These are phyloP conservation scores for Bellardia bayeri DNA, from an alignment of 2,888 invertebrate species.

Conservation along the genomic window DNA sequence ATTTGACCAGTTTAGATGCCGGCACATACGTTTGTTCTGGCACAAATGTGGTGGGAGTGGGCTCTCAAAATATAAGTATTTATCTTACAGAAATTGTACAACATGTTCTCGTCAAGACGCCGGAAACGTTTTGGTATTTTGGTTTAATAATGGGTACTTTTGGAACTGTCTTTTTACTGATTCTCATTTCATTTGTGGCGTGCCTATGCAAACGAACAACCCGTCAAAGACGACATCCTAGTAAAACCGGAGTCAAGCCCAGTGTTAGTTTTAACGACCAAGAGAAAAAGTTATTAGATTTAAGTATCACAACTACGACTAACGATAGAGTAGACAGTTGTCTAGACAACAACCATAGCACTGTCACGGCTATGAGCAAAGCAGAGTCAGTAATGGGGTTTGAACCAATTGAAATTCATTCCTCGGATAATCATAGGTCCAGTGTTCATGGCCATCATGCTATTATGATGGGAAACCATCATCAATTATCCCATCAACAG, in stretches of 20 bases:
- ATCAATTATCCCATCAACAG: slow-evolving; percentile 74
- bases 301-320: slow-evolving; percentile 90
- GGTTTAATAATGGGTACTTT: slow-evolving; percentile 90
- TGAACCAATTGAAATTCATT: slow-evolving; percentile 87
- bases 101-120: slow-evolving; percentile 85
- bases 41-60: slow-evolving; percentile 84
- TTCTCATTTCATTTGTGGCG: slow-evolving; percentile 87
- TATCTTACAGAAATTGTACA: slow-evolving; percentile 88
- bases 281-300: slow-evolving; percentile 93
- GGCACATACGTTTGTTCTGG: slow-evolving; percentile 92
- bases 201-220: slow-evolving; percentile 85
- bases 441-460: slow-evolving; percentile 74
- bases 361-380: slow-evolving; percentile 83
- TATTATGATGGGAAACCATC: slow-evolving; percentile 72
- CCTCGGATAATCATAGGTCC: slow-evolving; percentile 85
- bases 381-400: slow-evolving; percentile 85
- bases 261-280: slow-evolving; percentile 94
- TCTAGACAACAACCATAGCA: slow-evolving; percentile 87
- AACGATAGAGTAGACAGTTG: slow-evolving; percentile 87
- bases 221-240: slow-evolving; percentile 85
- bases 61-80: slow-evolving; percentile 86
- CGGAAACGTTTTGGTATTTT: slow-evolving; percentile 91
- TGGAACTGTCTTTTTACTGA: slow-evolving; percentile 87
- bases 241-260: slow-evolving; percentile 89
- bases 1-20: slow-evolving; percentile 92